phyloP scores from a whole-genome alignment of 2,113 vertebrate species.

The Monopterus albus region DNA sequence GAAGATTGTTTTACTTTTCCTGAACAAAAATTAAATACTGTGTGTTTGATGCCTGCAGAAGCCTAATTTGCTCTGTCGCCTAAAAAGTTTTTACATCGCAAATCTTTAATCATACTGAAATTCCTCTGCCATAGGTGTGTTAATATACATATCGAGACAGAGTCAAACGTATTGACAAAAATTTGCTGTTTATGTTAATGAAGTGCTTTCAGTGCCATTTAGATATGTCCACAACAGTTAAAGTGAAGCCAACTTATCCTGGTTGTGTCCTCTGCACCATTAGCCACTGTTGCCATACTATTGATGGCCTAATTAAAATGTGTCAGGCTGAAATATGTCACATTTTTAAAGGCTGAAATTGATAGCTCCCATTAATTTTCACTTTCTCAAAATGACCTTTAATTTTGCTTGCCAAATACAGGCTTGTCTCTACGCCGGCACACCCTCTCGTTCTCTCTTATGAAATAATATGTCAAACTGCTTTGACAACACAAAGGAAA shows the following conservation, averaged over 20 bases:
- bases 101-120: no score
- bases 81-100: no score
- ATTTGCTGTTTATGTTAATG: no score
- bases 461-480: conserved; percentile 65
- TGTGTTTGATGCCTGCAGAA: no score
- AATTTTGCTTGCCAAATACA: conserved; percentile 65
- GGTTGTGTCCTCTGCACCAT: conserved; percentile 73
- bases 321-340: conserved; percentile 80
- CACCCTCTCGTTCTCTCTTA: conserved; percentile 42
- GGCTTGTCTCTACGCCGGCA: conserved; percentile 54
- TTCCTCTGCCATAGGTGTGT: no score
- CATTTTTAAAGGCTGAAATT: conserved; percentile 75
- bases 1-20: conserved; percentile 52
- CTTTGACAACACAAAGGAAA: conserved; percentile 54
- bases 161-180: no score
- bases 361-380: conserved; percentile 82
- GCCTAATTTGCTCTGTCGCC: no score
- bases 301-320: conserved; percentile 83
- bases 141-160: no score
- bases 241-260: conserved; percentile 61
- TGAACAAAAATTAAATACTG: conserved; percentile 13
- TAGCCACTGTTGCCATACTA: conserved; percentile 74
- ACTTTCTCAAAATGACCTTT: conserved; percentile 78
- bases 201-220: conserved; percentile 29
- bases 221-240: conserved; percentile 54